Evolutionary conservation across 1,140 invertebrate genomes (phyloP), one percentile per base, ranked within the genome.

Genomic region (Zaprionus capensis): DNA sequence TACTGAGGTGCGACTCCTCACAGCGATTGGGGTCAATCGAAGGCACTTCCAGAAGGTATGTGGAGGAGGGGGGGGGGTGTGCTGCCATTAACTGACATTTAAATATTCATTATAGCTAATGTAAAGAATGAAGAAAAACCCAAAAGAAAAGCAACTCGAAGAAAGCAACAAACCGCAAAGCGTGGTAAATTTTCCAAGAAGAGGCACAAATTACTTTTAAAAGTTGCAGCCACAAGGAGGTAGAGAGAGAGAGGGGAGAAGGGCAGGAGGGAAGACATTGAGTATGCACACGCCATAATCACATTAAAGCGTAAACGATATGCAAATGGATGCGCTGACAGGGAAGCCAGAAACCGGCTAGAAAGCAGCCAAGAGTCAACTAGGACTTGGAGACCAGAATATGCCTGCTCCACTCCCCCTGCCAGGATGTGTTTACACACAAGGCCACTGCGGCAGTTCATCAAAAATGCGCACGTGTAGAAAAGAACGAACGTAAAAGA

Each of bases 261-360:
- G 49, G 58, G 56, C 51, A 34, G 44, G 5, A 49, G 28, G 20
- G 59, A 82, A 56, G 26, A 14, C 82, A 88, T 88, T 80, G 66
- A 85, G 82, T 85, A 90, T 90, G 85, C 85, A 90, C 85, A 90
- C 79, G 85, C 85, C 86, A 90, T 90, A 90, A 90, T 90, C 85
- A 90, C 85, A 90, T 90, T 90, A 91, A 90, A 90, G 64, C 82
- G 85, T 90, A 91, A 90, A 91, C 85, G 85, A 90, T 90, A 90
- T 90, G 85, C 86, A 90, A 90, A 90, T 90, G 85, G 85, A 90
- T 80, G 75, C 78, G 84, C 85, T 88, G 85, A 84, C 85, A 82
- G 75, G 85, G 81, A 85, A 90, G 83, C 57, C 59, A 38, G 51
- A 44, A 28, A 68, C 5, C 2, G n/a, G 38, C 38, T 41, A 68